Evolutionary conservation across 1,140 invertebrate species (phyloP).

Genomic region (Tribolium castaneum): DNA sequence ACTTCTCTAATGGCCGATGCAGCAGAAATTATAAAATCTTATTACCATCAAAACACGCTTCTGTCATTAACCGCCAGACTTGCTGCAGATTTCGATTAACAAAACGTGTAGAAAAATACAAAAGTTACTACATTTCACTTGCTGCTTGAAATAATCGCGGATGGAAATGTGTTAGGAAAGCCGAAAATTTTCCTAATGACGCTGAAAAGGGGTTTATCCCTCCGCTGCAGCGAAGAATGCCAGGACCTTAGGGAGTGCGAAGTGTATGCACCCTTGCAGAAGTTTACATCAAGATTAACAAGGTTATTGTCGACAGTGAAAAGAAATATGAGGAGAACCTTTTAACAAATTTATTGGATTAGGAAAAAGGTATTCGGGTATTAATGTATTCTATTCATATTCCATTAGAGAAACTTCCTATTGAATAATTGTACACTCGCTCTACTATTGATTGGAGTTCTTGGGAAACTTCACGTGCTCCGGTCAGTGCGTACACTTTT

Average conservation of each 20-base stretch:
- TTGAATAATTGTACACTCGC: constrained; percentile 30
- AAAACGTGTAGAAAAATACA: neutral
- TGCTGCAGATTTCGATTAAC: neutral
- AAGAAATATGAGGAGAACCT: constrained; percentile 47
- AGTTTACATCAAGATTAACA: constrained; percentile 52
- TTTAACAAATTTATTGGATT: constrained; percentile 43
- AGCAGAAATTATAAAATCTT: neutral
- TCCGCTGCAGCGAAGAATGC: neutral
- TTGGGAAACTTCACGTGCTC: constrained; percentile 13
- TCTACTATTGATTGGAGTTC: constrained; percentile 24
- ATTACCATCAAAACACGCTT: neutral
- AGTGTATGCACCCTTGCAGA: constrained; percentile 30
- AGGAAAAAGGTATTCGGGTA: constrained; percentile 35
- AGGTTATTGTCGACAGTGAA: constrained; percentile 48
- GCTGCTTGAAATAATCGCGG: neutral
- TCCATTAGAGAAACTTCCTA: constrained; percentile 40
- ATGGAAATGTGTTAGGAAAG: neutral
- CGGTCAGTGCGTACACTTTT: neutral
- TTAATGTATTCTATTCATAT: constrained; percentile 43
- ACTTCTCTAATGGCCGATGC: neutral
- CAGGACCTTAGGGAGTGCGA: constrained; percentile 25
- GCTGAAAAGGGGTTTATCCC: neutral
- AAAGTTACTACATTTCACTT: too few species aligned
- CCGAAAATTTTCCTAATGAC: constrained; percentile 24
- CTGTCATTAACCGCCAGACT: neutral